phyloP scores from a whole-genome alignment of 2,888 invertebrate genomes.

The Drosophila pseudotalamancana region DNA sequence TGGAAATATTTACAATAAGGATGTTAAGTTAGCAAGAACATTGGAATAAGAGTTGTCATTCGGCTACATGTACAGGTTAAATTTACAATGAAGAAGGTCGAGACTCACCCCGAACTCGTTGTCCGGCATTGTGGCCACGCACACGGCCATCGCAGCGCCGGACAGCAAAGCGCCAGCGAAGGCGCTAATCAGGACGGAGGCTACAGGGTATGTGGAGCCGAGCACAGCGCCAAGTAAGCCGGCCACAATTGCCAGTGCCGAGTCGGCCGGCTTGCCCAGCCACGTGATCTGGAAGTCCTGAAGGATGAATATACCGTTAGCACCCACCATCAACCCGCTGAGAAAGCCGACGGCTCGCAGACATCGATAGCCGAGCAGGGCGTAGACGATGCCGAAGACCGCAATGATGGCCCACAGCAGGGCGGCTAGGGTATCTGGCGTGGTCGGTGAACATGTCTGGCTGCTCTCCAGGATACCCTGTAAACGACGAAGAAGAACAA shows the following conservation, averaged over 20 bases:
- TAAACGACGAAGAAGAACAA: background rate
- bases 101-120: constrained; percentile 84
- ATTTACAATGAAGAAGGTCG: background rate
- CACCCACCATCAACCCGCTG: constrained; percentile 93
- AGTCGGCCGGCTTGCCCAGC: constrained; percentile 86
- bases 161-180: constrained; percentile 84
- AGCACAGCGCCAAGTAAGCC: constrained; percentile 84
- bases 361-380: constrained; percentile 93
- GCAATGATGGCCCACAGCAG: constrained; percentile 84
- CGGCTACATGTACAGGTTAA: background rate
- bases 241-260: constrained; percentile 83
- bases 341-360: constrained; percentile 95
- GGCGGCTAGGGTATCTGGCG: constrained; percentile 83
- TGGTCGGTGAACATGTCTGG: constrained; percentile 82
- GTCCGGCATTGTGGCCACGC: constrained; percentile 84
- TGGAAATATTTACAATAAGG: background rate
- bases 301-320: constrained; percentile 92
- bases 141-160: constrained; percentile 83
- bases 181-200: constrained; percentile 83
- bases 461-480: constrained; percentile 84
- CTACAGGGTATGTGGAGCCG: constrained; percentile 84
- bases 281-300: constrained; percentile 92
- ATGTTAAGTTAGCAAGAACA: background rate
- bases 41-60: too few relatives aligned
- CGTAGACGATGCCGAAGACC: constrained; percentile 93